Evolutionary conservation across 2,797 vertebrate species (phyloP), one percentile per base, ranked within the genome.

Genomic region (Acanthopagrus latus): DNA sequence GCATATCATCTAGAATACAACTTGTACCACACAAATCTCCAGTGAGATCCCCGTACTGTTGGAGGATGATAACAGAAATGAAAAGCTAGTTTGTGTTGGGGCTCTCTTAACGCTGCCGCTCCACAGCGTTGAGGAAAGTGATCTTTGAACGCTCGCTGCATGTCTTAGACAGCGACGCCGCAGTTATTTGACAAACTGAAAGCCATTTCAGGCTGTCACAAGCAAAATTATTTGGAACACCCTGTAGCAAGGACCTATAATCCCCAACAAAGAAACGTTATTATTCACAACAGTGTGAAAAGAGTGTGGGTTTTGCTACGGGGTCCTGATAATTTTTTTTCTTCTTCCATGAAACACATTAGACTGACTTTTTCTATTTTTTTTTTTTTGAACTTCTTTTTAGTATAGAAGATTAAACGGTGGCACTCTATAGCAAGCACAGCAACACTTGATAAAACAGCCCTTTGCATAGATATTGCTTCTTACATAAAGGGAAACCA

Each of bases 1-100:
- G 92, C 93, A 89, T 93, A 95, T 95, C 93, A 95, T 95, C 93
- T 89, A 88, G 84, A 94, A 95, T 90, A 90, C 91, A 94, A 94
- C 91, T 92, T 93, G 92, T 92, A 91, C 87, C 85, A 84, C 83
- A 78, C 88, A 91, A 92, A 89, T 94, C 95, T 95, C 95, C 86
- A 87, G 92, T 81, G 94, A 92, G 94, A 94, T 93, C 86, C 88
- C 88, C 86, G 89, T 92, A 93, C 94, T 94, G 94, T 89, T 88
- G 83, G 88, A 94, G 90, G 83, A 91, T 67, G 93, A 95, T 93
- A 95, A 93, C 89, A 93, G 90, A 90, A 91, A 90, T 89, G 86
- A 94, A 92, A 92, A 92, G 91, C 91, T 81, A 90, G 87, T 90
- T 94, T 93, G 85, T 89, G 87, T 82, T 76, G 78, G 71, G 83